Percentiles rank a stretch among this genome's conserved stretches.
phyloP scores from a whole-genome alignment of 1,140 invertebrate genomes.

The Drosophila littoralis region DNA sequence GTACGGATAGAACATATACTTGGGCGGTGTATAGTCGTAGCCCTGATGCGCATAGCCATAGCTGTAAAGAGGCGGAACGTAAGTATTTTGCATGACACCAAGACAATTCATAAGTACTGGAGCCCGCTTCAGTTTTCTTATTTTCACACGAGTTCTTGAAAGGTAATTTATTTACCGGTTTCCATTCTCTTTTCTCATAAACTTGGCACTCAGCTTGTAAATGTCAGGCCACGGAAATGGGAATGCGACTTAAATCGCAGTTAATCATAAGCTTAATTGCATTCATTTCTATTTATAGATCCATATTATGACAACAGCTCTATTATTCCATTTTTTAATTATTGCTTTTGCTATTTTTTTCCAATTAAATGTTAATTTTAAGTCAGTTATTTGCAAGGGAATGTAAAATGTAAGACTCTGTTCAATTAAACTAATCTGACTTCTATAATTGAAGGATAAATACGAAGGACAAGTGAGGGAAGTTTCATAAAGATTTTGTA shows the following conservation, averaged over 20 bases:
- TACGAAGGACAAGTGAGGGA: too few relatives aligned
- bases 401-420: not conserved
- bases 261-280: not conserved
- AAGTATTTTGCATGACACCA: not conserved
- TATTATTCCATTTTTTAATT: too few relatives aligned
- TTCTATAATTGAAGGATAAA: too few relatives aligned
- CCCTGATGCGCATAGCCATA: slow-evolving; percentile 77
- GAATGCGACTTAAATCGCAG: not conserved
- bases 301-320: not conserved
- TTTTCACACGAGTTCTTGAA: slow-evolving; percentile 5
- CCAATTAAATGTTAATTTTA: too few relatives aligned
- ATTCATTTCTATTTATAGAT: slow-evolving; percentile 1
- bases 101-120: not conserved
- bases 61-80: slow-evolving; percentile 29
- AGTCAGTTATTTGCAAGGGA: not conserved
- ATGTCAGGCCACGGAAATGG: not conserved
- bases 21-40: slow-evolving; percentile 78
- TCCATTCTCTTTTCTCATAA: slow-evolving; percentile 26
- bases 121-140: not conserved
- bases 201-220: slow-evolving; percentile 5
- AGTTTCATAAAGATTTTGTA: too few relatives aligned
- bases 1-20: slow-evolving; percentile 83
- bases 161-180: not conserved
- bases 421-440: too few relatives aligned
- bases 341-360: too few relatives aligned